Percentiles rank a stretch among this genome's conserved stretches.
phyloP scores from a whole-genome alignment of 2,113 vertebrate genomes.

The Microcebus jonahi region DNA sequence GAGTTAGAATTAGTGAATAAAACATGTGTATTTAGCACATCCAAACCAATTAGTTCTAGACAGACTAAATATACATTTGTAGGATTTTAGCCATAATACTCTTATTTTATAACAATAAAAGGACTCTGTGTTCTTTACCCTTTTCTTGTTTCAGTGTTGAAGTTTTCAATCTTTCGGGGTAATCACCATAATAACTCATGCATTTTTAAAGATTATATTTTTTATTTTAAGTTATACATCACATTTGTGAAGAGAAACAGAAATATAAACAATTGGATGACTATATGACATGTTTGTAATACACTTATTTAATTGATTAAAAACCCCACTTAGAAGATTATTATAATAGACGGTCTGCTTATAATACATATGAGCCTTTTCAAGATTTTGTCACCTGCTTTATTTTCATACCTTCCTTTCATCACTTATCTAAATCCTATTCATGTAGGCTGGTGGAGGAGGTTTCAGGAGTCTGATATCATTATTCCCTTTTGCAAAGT shows the following conservation, averaged over 20 bases:
- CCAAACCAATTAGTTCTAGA: slow-evolving; percentile 6
- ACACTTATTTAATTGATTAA: slow-evolving; percentile 11
- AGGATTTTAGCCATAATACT: not conserved
- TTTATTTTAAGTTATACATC: not conserved
- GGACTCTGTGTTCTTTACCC: not conserved
- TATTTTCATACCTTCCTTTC: slow-evolving; percentile 22
- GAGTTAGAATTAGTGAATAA: slow-evolving; percentile 19
- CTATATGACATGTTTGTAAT: not conserved
- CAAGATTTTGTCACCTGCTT: not conserved
- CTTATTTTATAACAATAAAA: not conserved
- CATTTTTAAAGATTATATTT: slow-evolving; percentile 24
- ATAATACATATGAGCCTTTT: not conserved
- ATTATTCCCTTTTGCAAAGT: slow-evolving; percentile 22
- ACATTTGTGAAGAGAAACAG: not conserved
- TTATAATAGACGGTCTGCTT: not conserved
- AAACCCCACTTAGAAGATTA: not conserved
- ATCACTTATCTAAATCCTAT: not conserved
- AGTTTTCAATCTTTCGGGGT: not conserved
- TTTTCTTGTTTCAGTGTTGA: slow-evolving; percentile 14
- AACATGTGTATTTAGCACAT: not conserved
- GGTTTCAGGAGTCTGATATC: not conserved
- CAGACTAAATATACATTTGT: not conserved
- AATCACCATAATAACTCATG: not conserved
- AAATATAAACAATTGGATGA: slow-evolving; percentile 6
- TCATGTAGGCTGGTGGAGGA: not conserved